These are phyloP conservation scores for Oceanodroma tethys DNA, from an alignment of 2,113 vertebrate species.

Conservation along the genomic window DNA sequence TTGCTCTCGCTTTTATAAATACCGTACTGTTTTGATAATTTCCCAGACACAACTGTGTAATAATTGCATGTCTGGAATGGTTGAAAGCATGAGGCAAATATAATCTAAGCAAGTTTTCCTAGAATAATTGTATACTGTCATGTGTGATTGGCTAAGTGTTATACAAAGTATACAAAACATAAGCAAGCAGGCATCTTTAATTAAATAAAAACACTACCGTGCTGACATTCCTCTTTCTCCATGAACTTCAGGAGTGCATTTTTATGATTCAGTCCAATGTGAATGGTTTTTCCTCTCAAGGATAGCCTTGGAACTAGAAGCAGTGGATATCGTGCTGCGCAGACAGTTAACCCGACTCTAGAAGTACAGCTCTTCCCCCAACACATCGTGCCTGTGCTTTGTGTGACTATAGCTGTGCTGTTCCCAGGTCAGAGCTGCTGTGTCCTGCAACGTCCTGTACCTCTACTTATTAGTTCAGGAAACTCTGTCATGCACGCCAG, in stretches of 20 bases:
- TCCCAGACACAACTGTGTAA: conserved; percentile 50
- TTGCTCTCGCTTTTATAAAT: conserved; percentile 62
- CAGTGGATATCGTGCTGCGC: fast-evolving
- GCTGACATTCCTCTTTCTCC: not conserved
- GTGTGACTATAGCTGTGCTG: not conserved
- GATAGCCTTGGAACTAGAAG: not conserved
- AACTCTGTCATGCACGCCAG: not conserved
- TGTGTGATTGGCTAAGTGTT: conserved; percentile 53
- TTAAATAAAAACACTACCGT: conserved; percentile 3
- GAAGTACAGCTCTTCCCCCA: not conserved
- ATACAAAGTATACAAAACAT: conserved; percentile 16
- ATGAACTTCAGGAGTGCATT: not conserved
- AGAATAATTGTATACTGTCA: conserved; percentile 63
- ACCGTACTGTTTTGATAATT: conserved; percentile 56
- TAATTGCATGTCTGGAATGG: conserved; percentile 60
- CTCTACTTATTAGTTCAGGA: not conserved
- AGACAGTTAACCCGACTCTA: not conserved
- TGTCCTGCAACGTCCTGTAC: not conserved
- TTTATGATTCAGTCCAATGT: not conserved
- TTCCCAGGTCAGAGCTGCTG: not conserved
- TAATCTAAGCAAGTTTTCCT: conserved; percentile 21
- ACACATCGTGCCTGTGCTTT: fast-evolving
- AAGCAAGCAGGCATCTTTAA: conserved; percentile 6
- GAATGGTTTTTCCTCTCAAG: not conserved
- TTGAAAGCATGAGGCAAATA: conserved; percentile 58